These are phyloP conservation scores for Epirrhoe alternata DNA, from an alignment of 2,888 invertebrate species.

Conservation along the genomic window DNA sequence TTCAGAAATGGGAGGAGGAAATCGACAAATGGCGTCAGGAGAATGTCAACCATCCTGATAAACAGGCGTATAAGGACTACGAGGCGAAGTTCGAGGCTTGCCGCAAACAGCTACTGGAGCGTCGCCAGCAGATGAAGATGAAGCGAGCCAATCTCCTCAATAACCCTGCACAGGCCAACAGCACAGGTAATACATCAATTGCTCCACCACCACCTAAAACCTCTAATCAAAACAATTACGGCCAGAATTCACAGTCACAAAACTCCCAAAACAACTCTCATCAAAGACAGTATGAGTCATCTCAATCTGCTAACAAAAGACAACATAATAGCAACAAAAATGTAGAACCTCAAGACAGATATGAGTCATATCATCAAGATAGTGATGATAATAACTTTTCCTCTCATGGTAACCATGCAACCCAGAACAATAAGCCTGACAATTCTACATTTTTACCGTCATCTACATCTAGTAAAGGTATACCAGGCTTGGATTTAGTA, in stretches of 20 bases:
- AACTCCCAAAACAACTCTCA: constrained; percentile 48
- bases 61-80: constrained; percentile 93
- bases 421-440: constrained; percentile 39
- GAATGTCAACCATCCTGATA: constrained; percentile 96
- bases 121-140: constrained; percentile 92
- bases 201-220: constrained; percentile 49
- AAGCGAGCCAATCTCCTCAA: constrained; percentile 79
- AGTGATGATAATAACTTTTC: constrained; percentile 40
- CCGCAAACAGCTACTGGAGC: constrained; percentile 90
- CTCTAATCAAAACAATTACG: constrained; percentile 46
- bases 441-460: constrained; percentile 65
- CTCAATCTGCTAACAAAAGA: constrained; percentile 49
- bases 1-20: constrained; percentile 95
- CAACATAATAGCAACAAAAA: constrained; percentile 51
- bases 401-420: constrained; percentile 33
- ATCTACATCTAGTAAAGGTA: constrained; percentile 79
- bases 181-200: constrained; percentile 51
- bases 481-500: constrained; percentile 90
- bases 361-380: constrained; percentile 58
- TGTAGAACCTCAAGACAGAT: constrained; percentile 58
- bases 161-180: constrained; percentile 48
- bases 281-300: constrained; percentile 51
- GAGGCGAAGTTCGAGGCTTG: constrained; percentile 95
- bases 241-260: constrained; percentile 38
- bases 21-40: constrained; percentile 96